These are phyloP conservation scores for Zophobas morio DNA, from an alignment of 1,140 invertebrate species.

Conservation along the genomic window DNA sequence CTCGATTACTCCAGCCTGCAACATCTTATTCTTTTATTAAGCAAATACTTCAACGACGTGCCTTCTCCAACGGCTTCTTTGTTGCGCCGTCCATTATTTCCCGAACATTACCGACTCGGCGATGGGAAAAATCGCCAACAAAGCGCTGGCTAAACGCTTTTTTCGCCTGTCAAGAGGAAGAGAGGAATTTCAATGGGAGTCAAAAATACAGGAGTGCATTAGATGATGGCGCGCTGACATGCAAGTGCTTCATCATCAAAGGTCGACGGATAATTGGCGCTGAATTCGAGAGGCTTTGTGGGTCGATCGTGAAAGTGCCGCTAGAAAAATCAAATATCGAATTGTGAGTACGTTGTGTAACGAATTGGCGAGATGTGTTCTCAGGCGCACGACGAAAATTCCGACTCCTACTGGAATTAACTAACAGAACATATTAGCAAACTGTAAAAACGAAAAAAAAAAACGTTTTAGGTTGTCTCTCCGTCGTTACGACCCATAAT, in stretches of 20 bases:
- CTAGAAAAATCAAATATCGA: too few species aligned
- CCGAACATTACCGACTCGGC: constrained; percentile 12
- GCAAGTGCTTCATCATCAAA: background rate
- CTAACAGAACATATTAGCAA: too few species aligned
- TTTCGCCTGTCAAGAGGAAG: background rate
- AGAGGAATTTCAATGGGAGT: constrained; percentile 3
- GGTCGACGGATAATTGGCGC: background rate
- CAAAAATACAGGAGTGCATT: background rate
- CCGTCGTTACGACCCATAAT: background rate
- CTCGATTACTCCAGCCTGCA: background rate
- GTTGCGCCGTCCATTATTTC: constrained; percentile 40
- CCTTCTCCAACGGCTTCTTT: constrained; percentile 35
- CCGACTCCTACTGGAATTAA: background rate
- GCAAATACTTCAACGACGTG: constrained; percentile 41
- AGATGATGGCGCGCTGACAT: background rate
- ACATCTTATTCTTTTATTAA: constrained; percentile 36
- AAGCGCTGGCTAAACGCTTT: background rate
- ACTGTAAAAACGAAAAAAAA: too few species aligned
- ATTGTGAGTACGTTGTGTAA: too few species aligned
- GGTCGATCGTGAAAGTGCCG: too few species aligned
- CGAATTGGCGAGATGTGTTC: too few species aligned
- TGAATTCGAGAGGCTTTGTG: background rate
- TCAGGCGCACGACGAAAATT: too few species aligned
- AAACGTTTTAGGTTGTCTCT: too few species aligned
- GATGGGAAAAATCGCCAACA: constrained; percentile 30